phyloP scores from a whole-genome alignment of 2,797 vertebrate genomes.

The Naso thynnoides region DNA sequence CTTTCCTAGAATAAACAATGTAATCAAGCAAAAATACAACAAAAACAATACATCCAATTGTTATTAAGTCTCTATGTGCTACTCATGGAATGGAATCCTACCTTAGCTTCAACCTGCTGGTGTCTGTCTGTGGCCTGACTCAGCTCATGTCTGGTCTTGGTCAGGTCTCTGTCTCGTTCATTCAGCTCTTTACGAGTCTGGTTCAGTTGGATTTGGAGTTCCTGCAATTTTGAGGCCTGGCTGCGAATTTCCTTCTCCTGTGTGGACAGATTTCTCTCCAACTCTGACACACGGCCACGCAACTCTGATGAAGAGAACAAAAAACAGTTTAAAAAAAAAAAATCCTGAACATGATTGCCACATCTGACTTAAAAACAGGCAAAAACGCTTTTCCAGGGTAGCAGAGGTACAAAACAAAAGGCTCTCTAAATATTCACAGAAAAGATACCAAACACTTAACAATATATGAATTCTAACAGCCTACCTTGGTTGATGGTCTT shows the following conservation, averaged over 20 bases:
- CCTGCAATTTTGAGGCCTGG: conserved; percentile 85
- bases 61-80: neutral
- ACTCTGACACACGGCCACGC: conserved; percentile 80
- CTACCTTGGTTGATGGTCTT: conserved; percentile 91
- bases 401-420: neutral
- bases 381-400: neutral
- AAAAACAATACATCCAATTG: neutral
- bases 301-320: conserved; percentile 67
- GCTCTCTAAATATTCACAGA: neutral
- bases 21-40: neutral
- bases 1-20: neutral
- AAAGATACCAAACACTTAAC: neutral
- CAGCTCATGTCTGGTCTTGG: conserved; percentile 87
- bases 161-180: conserved; percentile 88
- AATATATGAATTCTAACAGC: neutral
- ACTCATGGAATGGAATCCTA: conserved; percentile 71
- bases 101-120: conserved; percentile 87
- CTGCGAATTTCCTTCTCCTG: conserved; percentile 88
- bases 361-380: neutral
- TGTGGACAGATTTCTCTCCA: conserved; percentile 86
- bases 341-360: neutral
- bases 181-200: conserved; percentile 85
- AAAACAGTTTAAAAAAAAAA: neutral
- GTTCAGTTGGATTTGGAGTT: conserved; percentile 87
- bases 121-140: conserved; percentile 81